phyloP scores from a whole-genome alignment of 2,797 vertebrate species.

The Hippoglossus hippoglossus region DNA sequence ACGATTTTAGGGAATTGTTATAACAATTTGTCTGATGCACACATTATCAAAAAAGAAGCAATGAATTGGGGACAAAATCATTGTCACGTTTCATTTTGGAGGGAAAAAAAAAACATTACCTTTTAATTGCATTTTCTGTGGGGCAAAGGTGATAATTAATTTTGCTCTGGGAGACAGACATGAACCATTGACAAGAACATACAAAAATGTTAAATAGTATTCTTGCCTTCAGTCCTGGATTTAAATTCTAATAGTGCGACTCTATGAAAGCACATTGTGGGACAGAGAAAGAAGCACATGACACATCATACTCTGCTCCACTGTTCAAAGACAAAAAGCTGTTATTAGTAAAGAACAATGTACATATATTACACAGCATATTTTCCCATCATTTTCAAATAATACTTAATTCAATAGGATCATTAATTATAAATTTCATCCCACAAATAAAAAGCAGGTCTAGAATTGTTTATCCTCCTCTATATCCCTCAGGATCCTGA shows the following conservation, averaged over 20 bases:
- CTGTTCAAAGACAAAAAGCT: slow-evolving; percentile 1
- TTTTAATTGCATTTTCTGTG: slow-evolving; percentile 84
- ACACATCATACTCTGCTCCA: slow-evolving; percentile 10
- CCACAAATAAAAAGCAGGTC: background rate
- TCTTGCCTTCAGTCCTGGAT: slow-evolving; percentile 70
- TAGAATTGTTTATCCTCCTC: background rate
- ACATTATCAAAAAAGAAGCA: slow-evolving; percentile 66
- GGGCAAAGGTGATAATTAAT: slow-evolving; percentile 84
- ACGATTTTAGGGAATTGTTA: slow-evolving; percentile 52
- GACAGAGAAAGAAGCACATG: slow-evolving; percentile 21
- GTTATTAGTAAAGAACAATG: background rate
- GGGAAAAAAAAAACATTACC: slow-evolving; percentile 71
- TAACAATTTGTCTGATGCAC: slow-evolving; percentile 63
- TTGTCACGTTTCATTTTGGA: slow-evolving; percentile 72
- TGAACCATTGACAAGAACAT: slow-evolving; percentile 56
- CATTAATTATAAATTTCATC: background rate
- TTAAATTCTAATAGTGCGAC: slow-evolving; percentile 45
- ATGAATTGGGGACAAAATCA: slow-evolving; percentile 64
- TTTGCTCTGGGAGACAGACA: slow-evolving; percentile 77
- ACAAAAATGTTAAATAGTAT: slow-evolving; percentile 66
- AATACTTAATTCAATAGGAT: no score
- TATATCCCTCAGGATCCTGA: background rate
- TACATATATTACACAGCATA: background rate
- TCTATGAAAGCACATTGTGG: slow-evolving; percentile 40
- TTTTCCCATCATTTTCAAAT: background rate